Base-by-base conservation (phyloP, 64 coral and sea anemone genomes). In the Dendrophyllia cribrosa region DNA sequence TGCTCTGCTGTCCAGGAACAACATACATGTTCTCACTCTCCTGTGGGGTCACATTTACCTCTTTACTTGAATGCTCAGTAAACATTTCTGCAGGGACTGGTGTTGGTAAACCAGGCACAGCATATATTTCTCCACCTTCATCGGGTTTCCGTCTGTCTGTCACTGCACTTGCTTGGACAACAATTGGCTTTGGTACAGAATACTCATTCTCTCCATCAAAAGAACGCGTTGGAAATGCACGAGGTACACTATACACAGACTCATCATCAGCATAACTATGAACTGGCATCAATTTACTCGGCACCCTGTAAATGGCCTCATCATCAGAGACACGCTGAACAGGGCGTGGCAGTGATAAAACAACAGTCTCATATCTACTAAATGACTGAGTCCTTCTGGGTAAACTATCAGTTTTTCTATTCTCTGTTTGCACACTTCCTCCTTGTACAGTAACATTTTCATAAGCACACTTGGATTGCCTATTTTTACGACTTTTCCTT, bases 231-330 rank as follows among this genome's bases (percentile, higher is more conserved):
- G 87, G 5, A 59, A 75, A 65, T 6, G 53, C 14, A 58, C 4
- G 43, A 22, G 92, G 92, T 43, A 89, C 77, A 22, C 86, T 72
- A 75, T 89, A 94, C 72, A 83, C 55, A 68, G 71, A 62, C 51
- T 84, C 69, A 13, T 84, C 66, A 24, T 55, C 51, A 51, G 19
- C 10, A 24, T 68, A 72, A 1, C 26, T 58, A 13, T 61, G 23
- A 16, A 82, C 89, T 62, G 77, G n/a, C 9, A 83, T 14, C 17
- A 66, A 44, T 50, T 63, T 60, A 64, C 58, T 46, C 11, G 80
- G 80, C 19, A 83, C 80, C 19, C 80, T 66, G 43, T 83, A 83
- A 67, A 83, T 83, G 4, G 62, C 80, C 5, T 83, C 80, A 67
- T 83, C 80, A 45, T 83, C 80, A 46, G 80, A 83, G 17, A 83